Base-by-base conservation (phyloP, 2,113 vertebrate species). In the Ictalurus punctatus region DNA sequence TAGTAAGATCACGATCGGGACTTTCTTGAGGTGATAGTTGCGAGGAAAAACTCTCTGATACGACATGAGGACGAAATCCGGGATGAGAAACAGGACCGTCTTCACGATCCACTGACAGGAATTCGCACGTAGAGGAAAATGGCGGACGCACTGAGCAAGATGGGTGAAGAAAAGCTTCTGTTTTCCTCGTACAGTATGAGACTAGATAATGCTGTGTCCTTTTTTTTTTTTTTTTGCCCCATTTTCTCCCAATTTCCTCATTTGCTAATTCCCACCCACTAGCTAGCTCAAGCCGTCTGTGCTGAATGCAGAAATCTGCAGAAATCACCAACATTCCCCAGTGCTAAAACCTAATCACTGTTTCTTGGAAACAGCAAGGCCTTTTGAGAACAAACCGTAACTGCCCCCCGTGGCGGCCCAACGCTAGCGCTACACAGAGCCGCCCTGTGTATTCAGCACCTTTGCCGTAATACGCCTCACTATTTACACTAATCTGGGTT, bases 401-500 rank as follows among this genome's bases (percentile, higher is more conserved):
- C 44, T 30, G 56, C n/a, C 85, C 83, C 17, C 52, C 10, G 48
- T 71, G 23, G 61, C 56, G 34, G 30, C 71, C 58, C n/a, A 90
- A 93, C 90, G 89, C 91, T 91, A 90, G 83, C 67, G 85, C 93
- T 93, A 92, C 86, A 91, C 58, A 93, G 88, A 83, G 81, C 58
- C 90, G 21, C 76, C 84, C 86, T 21, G 87, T 89, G 88, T 93
- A 93, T 92, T 90, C 88, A 84, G 86, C 89, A 92, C 89, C 91
- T 92, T 92, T 92, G 59, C 87, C 80, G 91, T 93, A 91, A 91
- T 90, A 58, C 30, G 89, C 91, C 88, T 92, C 65, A 89, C 58
- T 91, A 92, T 90, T 74, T 87, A 90, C 86, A 85, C 84, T 90
- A 93, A 93, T 94, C 92, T 90, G 88, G 71, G 84, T 93, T 80